phyloP scores from a whole-genome alignment of 2,113 vertebrate species.

The Tragelaphus imberbis region DNA sequence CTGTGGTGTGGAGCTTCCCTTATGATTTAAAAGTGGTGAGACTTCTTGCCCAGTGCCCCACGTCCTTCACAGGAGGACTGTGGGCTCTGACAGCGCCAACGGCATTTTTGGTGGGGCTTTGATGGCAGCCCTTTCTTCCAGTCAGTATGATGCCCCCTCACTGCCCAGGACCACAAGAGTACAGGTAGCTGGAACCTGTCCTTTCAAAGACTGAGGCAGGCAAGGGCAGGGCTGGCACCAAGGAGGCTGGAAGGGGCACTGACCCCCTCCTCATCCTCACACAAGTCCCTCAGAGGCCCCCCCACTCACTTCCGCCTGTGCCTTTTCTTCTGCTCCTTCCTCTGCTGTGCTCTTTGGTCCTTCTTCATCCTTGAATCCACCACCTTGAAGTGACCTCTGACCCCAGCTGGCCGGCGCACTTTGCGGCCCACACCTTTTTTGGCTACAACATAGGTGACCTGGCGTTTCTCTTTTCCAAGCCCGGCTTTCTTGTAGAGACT shows the following conservation, averaged over 20 bases:
- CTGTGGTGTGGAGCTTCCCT: not conserved
- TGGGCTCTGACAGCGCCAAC: not conserved
- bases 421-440: conserved; percentile 91
- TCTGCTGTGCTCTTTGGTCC: conserved; percentile 86
- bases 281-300: not conserved
- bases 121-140: not conserved
- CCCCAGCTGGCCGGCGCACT: conserved; percentile 86
- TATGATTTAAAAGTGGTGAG: not conserved
- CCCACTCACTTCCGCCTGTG: conserved; percentile 66
- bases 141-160: not conserved
- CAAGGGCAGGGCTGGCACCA: not conserved
- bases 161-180: too few relatives aligned
- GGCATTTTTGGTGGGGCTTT: not conserved
- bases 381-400: conserved; percentile 94
- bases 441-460: conserved; percentile 92
- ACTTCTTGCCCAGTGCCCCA: not conserved
- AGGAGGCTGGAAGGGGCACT: not conserved
- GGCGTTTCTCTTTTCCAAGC: conserved; percentile 92
- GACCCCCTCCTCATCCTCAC: not conserved
- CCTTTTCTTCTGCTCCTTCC: conserved; percentile 84
- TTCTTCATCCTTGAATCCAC: conserved; percentile 97
- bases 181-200: too few relatives aligned
- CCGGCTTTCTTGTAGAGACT: conserved; percentile 98
- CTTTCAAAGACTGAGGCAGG: not conserved
- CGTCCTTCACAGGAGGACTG: not conserved